A percentile compares a stretch with the other conserved stretches of the same genome.
Conservation (phyloP, 2,888 invertebrate species). For the Aleiodes testaceus region DNA sequence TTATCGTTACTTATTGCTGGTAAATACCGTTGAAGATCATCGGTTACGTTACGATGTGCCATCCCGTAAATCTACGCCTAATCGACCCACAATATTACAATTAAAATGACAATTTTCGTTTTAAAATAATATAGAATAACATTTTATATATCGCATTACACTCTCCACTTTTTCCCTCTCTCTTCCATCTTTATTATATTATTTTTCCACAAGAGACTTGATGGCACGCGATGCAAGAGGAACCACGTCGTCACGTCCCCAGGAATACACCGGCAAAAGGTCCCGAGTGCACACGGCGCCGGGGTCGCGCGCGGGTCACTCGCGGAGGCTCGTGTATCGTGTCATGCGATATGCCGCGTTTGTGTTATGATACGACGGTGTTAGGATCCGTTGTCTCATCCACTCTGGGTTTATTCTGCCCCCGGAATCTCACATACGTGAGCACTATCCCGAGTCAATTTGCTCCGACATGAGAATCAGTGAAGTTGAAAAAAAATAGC, state of each 20-base stretch:
- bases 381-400: conserved; percentile 50
- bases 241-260: conserved; percentile 51
- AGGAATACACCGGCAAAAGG: conserved; percentile 47
- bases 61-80: conserved; percentile 56
- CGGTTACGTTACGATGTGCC: conserved; percentile 52
- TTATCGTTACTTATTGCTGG: conserved; percentile 70
- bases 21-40: conserved; percentile 55
- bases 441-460: conserved; percentile 34
- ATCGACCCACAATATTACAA: conserved; percentile 45
- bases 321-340: conserved; percentile 62
- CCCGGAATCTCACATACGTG: conserved; percentile 44
- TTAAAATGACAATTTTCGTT: no score
- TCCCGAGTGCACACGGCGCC: conserved; percentile 51
- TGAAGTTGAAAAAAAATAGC: background rate
- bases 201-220: background rate
- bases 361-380: conserved; percentile 62
- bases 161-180: no score
- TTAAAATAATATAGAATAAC: no score
- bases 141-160: no score
- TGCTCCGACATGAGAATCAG: conserved; percentile 11
- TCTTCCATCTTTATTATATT: conserved; percentile 2
- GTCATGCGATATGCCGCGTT: conserved; percentile 68
- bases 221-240: conserved; percentile 12
- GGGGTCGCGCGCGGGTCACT: conserved; percentile 65
- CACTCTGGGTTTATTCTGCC: conserved; percentile 33